Conservation (phyloP, 2,888 invertebrate genomes). For the Tipula lateralis region DNA sequence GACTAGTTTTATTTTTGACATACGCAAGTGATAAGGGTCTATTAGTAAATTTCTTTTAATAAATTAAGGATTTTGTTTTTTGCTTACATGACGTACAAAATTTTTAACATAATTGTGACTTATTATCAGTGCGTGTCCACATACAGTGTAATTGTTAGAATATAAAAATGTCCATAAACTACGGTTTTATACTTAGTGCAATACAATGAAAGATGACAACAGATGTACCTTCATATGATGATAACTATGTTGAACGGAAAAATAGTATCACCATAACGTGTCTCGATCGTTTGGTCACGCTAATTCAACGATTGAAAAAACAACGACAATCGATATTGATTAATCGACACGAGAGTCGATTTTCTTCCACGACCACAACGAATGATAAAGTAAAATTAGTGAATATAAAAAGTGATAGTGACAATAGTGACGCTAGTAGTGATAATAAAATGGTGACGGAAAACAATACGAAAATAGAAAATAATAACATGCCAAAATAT, state of each 20-base stretch:
- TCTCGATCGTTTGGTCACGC: not conserved
- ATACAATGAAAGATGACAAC: not conserved
- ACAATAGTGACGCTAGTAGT: not conserved
- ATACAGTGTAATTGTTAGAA: not conserved
- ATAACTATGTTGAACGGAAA: not conserved
- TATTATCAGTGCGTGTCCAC: not conserved
- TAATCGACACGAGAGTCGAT: not conserved
- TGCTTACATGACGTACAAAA: not conserved
- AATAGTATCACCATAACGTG: not conserved
- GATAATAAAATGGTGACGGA: too few relatives aligned
- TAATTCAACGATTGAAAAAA: slow-evolving; percentile 34
- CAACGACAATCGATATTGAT: slow-evolving; percentile 30
- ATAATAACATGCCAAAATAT: not conserved
- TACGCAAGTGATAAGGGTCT: not conserved
- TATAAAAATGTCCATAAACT: not conserved
- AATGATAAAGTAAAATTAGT: not conserved
- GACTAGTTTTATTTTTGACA: not conserved
- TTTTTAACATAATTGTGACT: not conserved
- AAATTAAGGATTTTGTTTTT: not conserved
- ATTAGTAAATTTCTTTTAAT: not conserved
- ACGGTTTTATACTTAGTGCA: not conserved
- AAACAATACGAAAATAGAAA: not conserved
- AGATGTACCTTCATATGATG: not conserved
- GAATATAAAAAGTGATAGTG: not conserved
- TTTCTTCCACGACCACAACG: too few relatives aligned